Percentiles rank a stretch among this genome's conserved stretches.
These are phyloP conservation scores for Argopecten irradians DNA, from an alignment of 1,140 invertebrate species.

Conservation along the genomic window DNA sequence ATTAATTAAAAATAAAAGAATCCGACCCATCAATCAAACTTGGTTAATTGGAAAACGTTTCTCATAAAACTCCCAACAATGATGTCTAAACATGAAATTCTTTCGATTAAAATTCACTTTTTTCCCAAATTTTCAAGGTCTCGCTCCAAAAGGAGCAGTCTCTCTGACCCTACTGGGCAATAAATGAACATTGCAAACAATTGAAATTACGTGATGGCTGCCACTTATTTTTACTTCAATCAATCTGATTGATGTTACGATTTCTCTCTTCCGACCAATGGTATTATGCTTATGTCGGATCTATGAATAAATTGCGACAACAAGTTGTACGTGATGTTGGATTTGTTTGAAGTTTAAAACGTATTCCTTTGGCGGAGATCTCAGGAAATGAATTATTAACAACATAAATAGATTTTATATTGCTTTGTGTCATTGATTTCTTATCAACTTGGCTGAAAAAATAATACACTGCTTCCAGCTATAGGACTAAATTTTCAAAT, in stretches of 20 bases:
- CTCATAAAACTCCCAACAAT: background rate
- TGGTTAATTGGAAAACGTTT: background rate
- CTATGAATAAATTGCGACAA: conserved; percentile 11
- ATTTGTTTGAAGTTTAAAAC: background rate
- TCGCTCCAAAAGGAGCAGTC: background rate
- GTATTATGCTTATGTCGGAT: background rate
- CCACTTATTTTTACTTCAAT: background rate
- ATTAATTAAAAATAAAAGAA: background rate
- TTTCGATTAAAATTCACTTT: background rate
- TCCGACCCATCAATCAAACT: background rate
- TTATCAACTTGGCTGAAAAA: background rate
- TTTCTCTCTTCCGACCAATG: background rate
- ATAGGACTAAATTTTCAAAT: background rate
- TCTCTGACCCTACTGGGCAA: background rate
- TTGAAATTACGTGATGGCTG: background rate
- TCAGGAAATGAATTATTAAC: conserved; percentile 18
- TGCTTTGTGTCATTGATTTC: conserved; percentile 22
- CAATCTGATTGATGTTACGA: background rate
- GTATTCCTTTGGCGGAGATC: background rate
- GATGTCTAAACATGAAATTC: background rate
- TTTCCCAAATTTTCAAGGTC: conserved; percentile 10
- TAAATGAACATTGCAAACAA: background rate
- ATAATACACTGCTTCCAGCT: background rate
- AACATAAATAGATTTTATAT: conserved; percentile 13
- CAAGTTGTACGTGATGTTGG: background rate